Evolutionary conservation across 2,888 invertebrate genomes (phyloP).

Genomic region (Salticus scenicus): DNA sequence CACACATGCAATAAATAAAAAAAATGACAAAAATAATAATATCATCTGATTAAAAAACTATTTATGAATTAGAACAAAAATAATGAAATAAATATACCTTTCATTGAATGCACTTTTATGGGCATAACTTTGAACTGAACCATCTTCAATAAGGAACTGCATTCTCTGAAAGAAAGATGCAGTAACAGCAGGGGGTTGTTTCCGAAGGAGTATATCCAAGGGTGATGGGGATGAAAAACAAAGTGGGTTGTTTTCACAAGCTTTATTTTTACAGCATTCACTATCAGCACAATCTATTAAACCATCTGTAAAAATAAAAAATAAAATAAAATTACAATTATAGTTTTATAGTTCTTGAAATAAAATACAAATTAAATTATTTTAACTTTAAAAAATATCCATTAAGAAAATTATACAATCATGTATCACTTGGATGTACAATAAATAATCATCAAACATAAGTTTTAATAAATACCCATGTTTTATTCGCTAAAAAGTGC

Average conservation of each 20-base stretch:
- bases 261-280: constrained; percentile 94
- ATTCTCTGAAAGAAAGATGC: constrained; percentile 98
- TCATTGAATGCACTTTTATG: constrained; percentile 98
- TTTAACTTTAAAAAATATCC: too few relatives aligned
- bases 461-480: too few relatives aligned
- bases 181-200: constrained; percentile 96
- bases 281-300: constrained; percentile 99
- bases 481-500: too few relatives aligned
- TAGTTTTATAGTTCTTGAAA: neutral
- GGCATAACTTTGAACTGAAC: constrained; percentile 98
- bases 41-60: too few relatives aligned
- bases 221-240: constrained; percentile 97
- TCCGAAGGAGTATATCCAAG: constrained; percentile 94
- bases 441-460: too few relatives aligned
- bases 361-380: too few relatives aligned
- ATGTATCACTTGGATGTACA: too few relatives aligned
- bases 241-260: constrained; percentile 92
- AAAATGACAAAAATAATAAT: too few relatives aligned
- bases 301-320: constrained; percentile 83
- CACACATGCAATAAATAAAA: too few relatives aligned
- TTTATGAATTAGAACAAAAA: too few relatives aligned
- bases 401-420: too few relatives aligned
- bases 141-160: constrained; percentile 98
- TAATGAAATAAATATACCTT: constrained; percentile 81
- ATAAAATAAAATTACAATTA: neutral